phyloP scores from a whole-genome alignment of 1,140 invertebrate genomes.

The Pogonognathellus flavescens region DNA sequence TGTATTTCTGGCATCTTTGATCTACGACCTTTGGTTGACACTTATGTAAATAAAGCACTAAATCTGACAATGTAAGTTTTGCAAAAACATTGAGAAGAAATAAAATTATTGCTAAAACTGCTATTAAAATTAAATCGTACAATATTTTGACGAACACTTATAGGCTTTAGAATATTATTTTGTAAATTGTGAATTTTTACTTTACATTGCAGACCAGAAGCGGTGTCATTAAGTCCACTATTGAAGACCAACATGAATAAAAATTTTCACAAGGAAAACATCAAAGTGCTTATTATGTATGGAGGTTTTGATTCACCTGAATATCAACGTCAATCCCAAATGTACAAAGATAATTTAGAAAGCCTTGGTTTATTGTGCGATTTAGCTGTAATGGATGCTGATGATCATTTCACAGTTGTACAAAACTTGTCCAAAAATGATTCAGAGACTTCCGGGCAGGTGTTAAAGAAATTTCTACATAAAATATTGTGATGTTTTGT shows the following conservation, averaged over 20 bases:
- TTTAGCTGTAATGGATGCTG: not conserved
- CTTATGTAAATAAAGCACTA: constrained; percentile 68
- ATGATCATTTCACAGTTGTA: constrained; percentile 20
- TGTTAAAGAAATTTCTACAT: not conserved
- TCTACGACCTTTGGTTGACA: constrained; percentile 70
- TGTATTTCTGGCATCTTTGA: constrained; percentile 73
- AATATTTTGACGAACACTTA: no score
- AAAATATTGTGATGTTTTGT: not conserved
- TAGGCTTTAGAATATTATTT: no score
- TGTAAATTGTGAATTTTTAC: no score
- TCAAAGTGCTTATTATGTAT: constrained; percentile 69
- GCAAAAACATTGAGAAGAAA: not conserved
- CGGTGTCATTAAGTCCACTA: constrained; percentile 55
- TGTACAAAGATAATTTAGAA: constrained; percentile 62
- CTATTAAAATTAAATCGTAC: no score
- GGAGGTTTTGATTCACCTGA: constrained; percentile 72
- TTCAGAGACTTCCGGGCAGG: not conserved
- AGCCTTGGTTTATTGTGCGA: not conserved
- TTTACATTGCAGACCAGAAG: constrained; percentile 55
- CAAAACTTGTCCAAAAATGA: constrained; percentile 11
- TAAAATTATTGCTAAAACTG: not conserved
- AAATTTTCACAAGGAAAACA: constrained; percentile 51
- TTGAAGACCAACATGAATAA: not conserved
- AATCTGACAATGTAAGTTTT: constrained; percentile 66
- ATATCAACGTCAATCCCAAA: constrained; percentile 67